Percentiles rank a stretch among this genome's conserved stretches.
These are phyloP conservation scores for Troides aeacus DNA, from an alignment of 2,888 invertebrate species.

Conservation along the genomic window DNA sequence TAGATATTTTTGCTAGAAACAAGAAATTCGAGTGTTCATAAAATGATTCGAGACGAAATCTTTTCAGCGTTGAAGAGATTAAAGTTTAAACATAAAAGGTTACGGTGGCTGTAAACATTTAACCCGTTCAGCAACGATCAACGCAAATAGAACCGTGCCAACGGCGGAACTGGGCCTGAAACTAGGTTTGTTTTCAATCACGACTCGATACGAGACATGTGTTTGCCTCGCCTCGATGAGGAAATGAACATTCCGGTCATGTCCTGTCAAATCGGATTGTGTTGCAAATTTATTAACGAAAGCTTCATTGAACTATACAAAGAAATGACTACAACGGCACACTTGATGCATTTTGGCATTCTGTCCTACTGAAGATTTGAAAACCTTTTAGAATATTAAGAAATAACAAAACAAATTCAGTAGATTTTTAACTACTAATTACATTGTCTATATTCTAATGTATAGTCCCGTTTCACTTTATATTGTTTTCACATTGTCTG, in stretches of 20 bases:
- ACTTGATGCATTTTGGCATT: too few relatives aligned
- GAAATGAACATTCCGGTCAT: slow-evolving; percentile 25
- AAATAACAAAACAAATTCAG: too few relatives aligned
- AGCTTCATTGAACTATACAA: too few relatives aligned
- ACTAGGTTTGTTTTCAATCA: slow-evolving; percentile 29
- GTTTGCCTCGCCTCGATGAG: slow-evolving; percentile 15
- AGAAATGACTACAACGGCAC: not conserved
- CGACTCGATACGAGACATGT: slow-evolving; percentile 16
- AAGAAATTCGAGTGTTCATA: not conserved
- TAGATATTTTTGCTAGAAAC: too few relatives aligned
- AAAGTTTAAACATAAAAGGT: slow-evolving; percentile 22
- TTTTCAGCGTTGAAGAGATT: slow-evolving; percentile 17
- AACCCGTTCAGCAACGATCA: slow-evolving; percentile 14
- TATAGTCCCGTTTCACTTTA: not conserved
- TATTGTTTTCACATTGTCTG: not conserved
- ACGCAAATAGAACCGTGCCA: slow-evolving; percentile 26
- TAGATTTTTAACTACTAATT: too few relatives aligned
- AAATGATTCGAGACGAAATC: not conserved
- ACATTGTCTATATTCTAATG: not conserved
- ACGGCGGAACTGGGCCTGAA: slow-evolving; percentile 22
- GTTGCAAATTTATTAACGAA: not conserved
- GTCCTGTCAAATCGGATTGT: slow-evolving; percentile 3
- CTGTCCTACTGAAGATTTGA: too few relatives aligned
- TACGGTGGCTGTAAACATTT: slow-evolving; percentile 17
- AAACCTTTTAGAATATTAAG: too few relatives aligned